Evolutionary conservation across 2,797 vertebrate species (phyloP).

Genomic region (Phataginus tetradactyla): DNA sequence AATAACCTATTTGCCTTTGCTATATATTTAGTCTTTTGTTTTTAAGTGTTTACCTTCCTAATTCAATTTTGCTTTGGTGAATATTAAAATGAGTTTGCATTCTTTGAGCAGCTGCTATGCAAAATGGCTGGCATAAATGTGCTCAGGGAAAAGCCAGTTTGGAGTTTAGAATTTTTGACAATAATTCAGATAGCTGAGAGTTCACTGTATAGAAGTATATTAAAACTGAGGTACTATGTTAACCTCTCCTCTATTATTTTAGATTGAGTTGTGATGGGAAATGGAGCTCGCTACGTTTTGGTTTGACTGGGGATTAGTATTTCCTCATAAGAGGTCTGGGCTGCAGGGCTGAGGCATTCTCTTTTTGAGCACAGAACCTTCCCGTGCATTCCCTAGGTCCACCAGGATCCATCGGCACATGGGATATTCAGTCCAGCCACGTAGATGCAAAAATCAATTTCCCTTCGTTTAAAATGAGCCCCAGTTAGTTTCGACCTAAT

Average conservation of each 20-base stretch:
- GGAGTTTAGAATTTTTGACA: slow-evolving; percentile 11
- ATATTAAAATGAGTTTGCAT: slow-evolving; percentile 61
- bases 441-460: slow-evolving; percentile 67
- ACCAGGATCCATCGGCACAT: background rate
- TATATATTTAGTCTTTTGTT: background rate
- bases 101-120: slow-evolving; percentile 4
- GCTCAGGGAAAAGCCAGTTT: slow-evolving; percentile 5
- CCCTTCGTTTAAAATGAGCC: slow-evolving; percentile 65
- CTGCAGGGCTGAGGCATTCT: background rate
- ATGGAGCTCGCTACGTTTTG: background rate
- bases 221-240: background rate
- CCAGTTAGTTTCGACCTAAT: slow-evolving; percentile 82
- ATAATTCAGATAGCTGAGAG: background rate
- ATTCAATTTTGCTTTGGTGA: slow-evolving; percentile 57
- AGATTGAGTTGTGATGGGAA: background rate
- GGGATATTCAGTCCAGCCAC: background rate
- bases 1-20: background rate
- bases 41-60: slow-evolving; percentile 17
- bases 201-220: background rate
- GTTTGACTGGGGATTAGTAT: background rate
- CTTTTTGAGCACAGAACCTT: background rate
- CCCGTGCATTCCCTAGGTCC: background rate
- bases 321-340: background rate
- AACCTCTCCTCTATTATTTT: background rate
- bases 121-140: background rate